A percentile compares a stretch with the other conserved stretches of the same genome.
These are phyloP conservation scores for Aricia artaxerxes DNA, from an alignment of 2,888 invertebrate genomes.

Conservation along the genomic window DNA sequence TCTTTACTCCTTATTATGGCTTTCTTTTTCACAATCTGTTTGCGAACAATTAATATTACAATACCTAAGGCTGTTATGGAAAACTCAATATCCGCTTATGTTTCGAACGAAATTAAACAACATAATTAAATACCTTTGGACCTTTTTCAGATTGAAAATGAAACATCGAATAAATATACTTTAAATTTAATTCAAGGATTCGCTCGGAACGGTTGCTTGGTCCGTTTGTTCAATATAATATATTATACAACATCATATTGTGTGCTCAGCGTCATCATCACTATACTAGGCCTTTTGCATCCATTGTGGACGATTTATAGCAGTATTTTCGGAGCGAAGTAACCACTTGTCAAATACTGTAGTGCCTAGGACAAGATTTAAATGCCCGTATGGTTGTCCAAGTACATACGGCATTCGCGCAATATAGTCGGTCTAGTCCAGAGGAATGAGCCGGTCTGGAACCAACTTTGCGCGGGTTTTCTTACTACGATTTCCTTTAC, in stretches of 20 bases:
- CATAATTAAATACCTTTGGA: not conserved
- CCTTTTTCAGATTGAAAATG: not conserved
- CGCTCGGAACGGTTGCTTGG: not conserved
- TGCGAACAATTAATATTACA: conserved; percentile 38
- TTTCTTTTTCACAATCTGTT: conserved; percentile 46
- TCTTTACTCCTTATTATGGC: conserved; percentile 43
- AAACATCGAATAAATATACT: not conserved
- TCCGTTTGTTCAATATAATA: not conserved
- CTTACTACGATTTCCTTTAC: too few species aligned
- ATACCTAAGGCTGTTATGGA: conserved; percentile 33
- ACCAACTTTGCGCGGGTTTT: too few species aligned
- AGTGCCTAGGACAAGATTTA: too few species aligned
- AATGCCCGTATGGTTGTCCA: too few species aligned
- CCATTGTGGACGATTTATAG: too few species aligned
- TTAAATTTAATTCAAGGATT: not conserved
- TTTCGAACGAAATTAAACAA: not conserved
- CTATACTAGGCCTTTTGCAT: not conserved
- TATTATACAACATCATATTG: not conserved
- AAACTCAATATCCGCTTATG: conserved; percentile 10
- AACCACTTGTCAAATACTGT: too few species aligned
- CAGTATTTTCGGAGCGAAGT: too few species aligned
- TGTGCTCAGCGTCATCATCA: too few species aligned
- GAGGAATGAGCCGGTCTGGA: too few species aligned
- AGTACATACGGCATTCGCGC: too few species aligned
- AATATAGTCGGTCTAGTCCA: too few species aligned